A percentile compares a stretch with the other conserved stretches of the same genome.
phyloP scores from a whole-genome alignment of 2,888 invertebrate genomes.

The Bhutanitis thaidina region DNA sequence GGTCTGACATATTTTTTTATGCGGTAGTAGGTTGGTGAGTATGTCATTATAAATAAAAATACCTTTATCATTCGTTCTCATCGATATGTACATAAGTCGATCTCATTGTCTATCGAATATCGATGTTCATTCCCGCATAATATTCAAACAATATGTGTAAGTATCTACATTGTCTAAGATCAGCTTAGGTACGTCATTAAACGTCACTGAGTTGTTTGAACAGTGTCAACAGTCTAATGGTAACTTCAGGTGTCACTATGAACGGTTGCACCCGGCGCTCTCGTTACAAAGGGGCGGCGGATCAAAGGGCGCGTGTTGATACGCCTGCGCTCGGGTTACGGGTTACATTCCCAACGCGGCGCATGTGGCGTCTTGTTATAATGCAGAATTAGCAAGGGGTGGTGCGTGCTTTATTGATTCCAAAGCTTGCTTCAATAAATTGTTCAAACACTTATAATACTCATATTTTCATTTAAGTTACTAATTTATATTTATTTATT shows the following conservation, averaged over 20 bases:
- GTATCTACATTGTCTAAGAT: background rate
- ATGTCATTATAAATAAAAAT: too few species aligned
- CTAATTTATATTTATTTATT: too few species aligned
- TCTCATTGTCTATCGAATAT: too few species aligned
- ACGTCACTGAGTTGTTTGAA: conserved; percentile 8
- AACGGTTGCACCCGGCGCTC: conserved; percentile 36
- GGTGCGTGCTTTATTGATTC: background rate
- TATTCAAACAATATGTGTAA: too few species aligned
- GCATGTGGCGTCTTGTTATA: conserved; percentile 31
- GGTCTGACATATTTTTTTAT: too few species aligned
- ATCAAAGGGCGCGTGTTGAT: conserved; percentile 33
- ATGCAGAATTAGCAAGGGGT: conserved; percentile 15
- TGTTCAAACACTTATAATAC: background rate
- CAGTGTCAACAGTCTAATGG: conserved; percentile 38
- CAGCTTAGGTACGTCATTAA: conserved; percentile 13
- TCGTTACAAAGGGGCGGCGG: conserved; percentile 35
- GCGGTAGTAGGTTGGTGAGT: too few species aligned
- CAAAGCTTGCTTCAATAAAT: background rate
- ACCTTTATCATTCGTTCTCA: too few species aligned
- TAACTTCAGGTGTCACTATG: conserved; percentile 38
- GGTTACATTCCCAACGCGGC: conserved; percentile 25
- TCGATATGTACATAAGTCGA: too few species aligned
- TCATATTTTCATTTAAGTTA: too few species aligned
- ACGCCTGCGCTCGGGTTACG: conserved; percentile 24
- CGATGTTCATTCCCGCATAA: too few species aligned